Evolutionary conservation across 2,797 vertebrate species (phyloP).

Genomic region (Atherinosoma microstoma): DNA sequence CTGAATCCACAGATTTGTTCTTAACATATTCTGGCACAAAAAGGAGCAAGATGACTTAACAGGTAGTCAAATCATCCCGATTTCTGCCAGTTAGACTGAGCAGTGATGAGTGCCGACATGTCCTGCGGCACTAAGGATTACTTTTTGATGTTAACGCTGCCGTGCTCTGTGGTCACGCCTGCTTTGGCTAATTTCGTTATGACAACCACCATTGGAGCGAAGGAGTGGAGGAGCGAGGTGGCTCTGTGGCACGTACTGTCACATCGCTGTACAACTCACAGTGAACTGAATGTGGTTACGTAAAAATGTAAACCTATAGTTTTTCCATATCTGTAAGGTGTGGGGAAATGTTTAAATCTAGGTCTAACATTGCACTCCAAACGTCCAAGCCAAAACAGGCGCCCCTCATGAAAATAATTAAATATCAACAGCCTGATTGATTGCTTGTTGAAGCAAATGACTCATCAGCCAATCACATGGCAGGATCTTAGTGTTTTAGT

Average conservation of each 20-base stretch:
- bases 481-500: too few species aligned
- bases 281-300: background rate
- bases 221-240: background rate
- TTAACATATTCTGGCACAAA: background rate
- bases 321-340: too few species aligned
- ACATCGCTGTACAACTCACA: slow-evolving; percentile 5
- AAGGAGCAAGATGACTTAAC: background rate
- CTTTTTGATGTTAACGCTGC: slow-evolving; percentile 3
- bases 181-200: slow-evolving; percentile 39
- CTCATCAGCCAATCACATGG: too few species aligned
- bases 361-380: background rate
- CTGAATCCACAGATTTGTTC: background rate
- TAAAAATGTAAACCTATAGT: background rate
- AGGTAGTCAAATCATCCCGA: slow-evolving; percentile 3
- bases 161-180: slow-evolving; percentile 14
- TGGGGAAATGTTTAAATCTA: background rate
- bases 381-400: too few species aligned
- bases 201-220: slow-evolving; percentile 15
- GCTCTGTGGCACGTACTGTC: slow-evolving; percentile 8
- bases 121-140: slow-evolving; percentile 4
- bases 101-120: background rate
- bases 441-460: too few species aligned
- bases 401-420: too few species aligned
- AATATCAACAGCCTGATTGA: background rate
- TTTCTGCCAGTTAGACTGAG: background rate